Evolutionary conservation across 2,113 vertebrate genomes (phyloP).

Genomic region (Fregata magnificens): DNA sequence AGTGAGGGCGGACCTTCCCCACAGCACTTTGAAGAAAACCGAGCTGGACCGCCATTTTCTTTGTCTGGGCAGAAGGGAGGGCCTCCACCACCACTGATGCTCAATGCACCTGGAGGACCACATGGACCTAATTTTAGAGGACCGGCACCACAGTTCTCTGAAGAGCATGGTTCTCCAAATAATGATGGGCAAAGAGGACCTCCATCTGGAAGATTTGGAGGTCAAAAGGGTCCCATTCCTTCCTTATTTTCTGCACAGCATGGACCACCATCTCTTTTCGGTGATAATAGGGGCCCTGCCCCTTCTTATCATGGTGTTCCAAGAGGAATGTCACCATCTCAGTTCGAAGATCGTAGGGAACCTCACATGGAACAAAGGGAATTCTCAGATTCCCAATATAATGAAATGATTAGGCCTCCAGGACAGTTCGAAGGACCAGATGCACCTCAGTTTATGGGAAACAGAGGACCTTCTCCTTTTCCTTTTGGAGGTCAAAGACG

Average conservation of each 20-base stretch:
- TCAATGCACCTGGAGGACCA: conserved; percentile 70
- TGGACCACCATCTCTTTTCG: conserved; percentile 77
- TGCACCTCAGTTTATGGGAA: conserved; percentile 73
- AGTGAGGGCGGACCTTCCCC: conserved; percentile 55
- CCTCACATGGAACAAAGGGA: conserved; percentile 75
- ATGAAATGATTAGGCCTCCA: conserved; percentile 76
- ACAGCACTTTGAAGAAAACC: conserved; percentile 62
- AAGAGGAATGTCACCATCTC: conserved; percentile 79
- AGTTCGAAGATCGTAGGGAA: conserved; percentile 77
- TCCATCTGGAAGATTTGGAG: conserved; percentile 77
- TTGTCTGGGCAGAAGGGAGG: conserved; percentile 66
- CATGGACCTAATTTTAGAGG: conserved; percentile 82
- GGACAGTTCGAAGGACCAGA: conserved; percentile 71
- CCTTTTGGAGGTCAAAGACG: conserved; percentile 73
- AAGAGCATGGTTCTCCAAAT: conserved; percentile 63
- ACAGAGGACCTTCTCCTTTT: conserved; percentile 63
- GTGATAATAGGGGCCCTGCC: conserved; percentile 80
- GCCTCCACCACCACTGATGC: conserved; percentile 73
- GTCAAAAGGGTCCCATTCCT: conserved; percentile 81
- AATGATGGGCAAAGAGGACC: conserved; percentile 80
- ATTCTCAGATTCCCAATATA: conserved; percentile 76
- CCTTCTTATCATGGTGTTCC: conserved; percentile 80
- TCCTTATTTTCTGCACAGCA: conserved; percentile 84
- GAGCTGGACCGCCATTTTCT: not conserved
- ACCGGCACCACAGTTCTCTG: conserved; percentile 71